A percentile compares a stretch with the other conserved stretches of the same genome.
phyloP scores from a whole-genome alignment of 2,113 vertebrate genomes.

The Nanger granti region DNA sequence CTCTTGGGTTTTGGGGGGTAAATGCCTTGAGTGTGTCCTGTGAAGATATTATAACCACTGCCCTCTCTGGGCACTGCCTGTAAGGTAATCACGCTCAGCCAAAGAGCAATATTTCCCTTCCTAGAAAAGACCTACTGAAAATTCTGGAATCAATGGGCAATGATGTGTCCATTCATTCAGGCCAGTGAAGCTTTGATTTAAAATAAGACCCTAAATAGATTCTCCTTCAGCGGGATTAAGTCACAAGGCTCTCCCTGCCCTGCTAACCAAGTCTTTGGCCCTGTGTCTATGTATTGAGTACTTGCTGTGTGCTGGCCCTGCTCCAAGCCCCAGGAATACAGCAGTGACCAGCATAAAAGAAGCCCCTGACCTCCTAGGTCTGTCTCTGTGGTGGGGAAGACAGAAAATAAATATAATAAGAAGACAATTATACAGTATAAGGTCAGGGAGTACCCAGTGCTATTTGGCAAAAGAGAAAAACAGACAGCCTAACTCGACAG shows the following conservation, averaged over 20 bases:
- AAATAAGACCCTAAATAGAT: background rate
- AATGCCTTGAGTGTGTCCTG: background rate
- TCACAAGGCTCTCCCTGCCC: background rate
- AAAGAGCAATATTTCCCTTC: background rate
- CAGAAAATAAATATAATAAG: background rate
- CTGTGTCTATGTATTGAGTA: background rate
- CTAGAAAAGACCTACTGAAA: constrained; percentile 13
- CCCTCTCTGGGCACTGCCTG: background rate
- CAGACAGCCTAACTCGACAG: background rate
- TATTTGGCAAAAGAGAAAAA: background rate
- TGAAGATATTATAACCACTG: background rate
- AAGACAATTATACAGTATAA: background rate
- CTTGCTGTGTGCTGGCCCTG: background rate
- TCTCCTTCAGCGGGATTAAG: background rate
- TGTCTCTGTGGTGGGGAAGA: background rate
- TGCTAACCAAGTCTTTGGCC: background rate
- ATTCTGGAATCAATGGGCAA: background rate
- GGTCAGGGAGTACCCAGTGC: background rate
- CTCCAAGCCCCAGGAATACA: background rate
- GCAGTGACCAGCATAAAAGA: background rate
- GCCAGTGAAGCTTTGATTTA: background rate
- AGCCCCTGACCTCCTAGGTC: background rate
- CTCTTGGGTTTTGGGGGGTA: background rate
- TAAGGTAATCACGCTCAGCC: background rate
- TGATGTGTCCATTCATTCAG: background rate